phyloP scores from a whole-genome alignment of 2,113 vertebrate species.

The Regulus satrapa region DNA sequence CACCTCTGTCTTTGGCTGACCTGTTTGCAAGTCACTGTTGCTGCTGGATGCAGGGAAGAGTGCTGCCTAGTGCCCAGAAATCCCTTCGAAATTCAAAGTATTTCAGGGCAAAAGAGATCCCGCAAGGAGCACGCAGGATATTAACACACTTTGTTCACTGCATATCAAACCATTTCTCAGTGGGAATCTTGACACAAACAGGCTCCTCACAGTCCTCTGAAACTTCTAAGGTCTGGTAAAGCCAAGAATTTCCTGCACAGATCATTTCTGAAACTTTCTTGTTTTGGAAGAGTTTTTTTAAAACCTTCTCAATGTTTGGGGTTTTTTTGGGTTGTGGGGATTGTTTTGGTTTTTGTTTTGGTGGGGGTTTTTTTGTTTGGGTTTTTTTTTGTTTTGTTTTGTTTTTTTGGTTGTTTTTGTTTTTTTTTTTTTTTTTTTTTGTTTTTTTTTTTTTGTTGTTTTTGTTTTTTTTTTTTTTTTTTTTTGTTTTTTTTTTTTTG shows the following conservation, averaged over 20 bases:
- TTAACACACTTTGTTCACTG: background rate
- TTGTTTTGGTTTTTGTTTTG: too few relatives aligned
- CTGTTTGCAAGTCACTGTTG: background rate
- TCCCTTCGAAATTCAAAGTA: background rate
- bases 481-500: too few relatives aligned
- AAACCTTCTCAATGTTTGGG: background rate
- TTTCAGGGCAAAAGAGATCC: background rate
- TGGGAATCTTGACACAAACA: background rate
- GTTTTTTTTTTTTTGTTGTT: too few relatives aligned
- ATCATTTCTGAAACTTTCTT: background rate
- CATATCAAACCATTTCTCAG: background rate
- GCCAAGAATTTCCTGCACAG: background rate
- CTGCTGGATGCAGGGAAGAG: background rate
- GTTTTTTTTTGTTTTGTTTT: too few relatives aligned
- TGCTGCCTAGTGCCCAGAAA: background rate
- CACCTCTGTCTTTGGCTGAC: background rate
- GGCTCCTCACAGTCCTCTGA: background rate
- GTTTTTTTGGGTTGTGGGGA: too few relatives aligned
- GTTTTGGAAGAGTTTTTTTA: background rate
- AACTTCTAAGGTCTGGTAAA: background rate
- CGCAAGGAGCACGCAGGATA: fast-evolving
- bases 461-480: too few relatives aligned
- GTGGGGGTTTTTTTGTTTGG: too few relatives aligned
- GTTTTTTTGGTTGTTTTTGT: too few relatives aligned
- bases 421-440: too few relatives aligned